These are phyloP conservation scores for Antechinus stuartii DNA, from an alignment of 2,113 vertebrate genomes.

Conservation along the genomic window DNA sequence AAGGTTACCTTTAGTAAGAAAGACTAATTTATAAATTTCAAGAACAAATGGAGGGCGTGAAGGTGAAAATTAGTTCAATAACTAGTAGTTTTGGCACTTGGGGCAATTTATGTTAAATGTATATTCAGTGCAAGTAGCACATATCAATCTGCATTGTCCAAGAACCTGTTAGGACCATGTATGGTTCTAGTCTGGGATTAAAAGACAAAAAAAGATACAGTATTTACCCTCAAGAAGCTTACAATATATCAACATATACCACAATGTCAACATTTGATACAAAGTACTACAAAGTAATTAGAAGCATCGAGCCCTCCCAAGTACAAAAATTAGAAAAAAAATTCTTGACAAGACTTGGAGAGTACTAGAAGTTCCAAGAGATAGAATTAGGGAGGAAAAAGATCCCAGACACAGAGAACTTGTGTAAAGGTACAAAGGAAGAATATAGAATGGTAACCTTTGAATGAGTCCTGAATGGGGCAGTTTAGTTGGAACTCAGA, in stretches of 20 bases:
- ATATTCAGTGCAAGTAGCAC: neutral
- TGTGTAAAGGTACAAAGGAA: neutral
- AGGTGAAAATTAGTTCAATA: neutral
- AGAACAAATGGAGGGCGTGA: neutral
- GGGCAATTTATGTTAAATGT: neutral
- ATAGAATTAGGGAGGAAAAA: neutral
- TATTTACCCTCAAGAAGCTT: neutral
- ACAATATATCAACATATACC: neutral
- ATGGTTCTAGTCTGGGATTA: neutral
- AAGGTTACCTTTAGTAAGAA: neutral
- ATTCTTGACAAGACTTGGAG: neutral
- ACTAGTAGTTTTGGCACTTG: neutral
- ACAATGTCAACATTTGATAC: neutral
- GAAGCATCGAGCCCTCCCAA: neutral
- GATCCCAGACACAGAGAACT: neutral
- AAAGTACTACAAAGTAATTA: neutral
- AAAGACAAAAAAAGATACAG: neutral
- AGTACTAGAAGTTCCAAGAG: neutral
- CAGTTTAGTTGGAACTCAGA: neutral
- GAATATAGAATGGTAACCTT: neutral
- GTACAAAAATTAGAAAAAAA: neutral
- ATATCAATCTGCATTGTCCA: neutral
- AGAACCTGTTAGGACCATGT: neutral
- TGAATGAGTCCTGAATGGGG: neutral
- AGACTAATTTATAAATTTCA: neutral